A percentile compares a stretch with the other conserved stretches of the same genome.
These are phyloP conservation scores for Eristalis arbustorum DNA, from an alignment of 2,888 invertebrate genomes.

Conservation along the genomic window DNA sequence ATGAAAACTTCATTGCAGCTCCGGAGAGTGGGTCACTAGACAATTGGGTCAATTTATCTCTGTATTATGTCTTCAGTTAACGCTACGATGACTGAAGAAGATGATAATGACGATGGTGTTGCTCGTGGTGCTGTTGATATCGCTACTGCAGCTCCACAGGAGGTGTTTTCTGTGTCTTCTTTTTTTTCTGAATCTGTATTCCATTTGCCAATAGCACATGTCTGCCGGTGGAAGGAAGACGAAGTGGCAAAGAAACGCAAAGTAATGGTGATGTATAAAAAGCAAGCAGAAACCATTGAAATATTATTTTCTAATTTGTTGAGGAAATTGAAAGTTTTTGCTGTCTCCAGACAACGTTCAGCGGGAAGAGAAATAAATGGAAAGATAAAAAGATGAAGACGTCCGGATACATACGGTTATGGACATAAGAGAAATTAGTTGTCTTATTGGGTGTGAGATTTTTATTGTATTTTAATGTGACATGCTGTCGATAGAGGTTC, in stretches of 20 bases:
- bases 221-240: slow-evolving; percentile 30
- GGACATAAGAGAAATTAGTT: slow-evolving; percentile 47
- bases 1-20: slow-evolving; percentile 68
- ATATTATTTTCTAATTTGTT: slow-evolving; percentile 68
- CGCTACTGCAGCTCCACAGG: slow-evolving; percentile 28
- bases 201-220: slow-evolving; percentile 60
- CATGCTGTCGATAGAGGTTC: slow-evolving; percentile 9
- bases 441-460: slow-evolving; percentile 46
- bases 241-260: slow-evolving; percentile 19
- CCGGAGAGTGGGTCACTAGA: slow-evolving; percentile 71
- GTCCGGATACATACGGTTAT: slow-evolving; percentile 19
- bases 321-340: slow-evolving; percentile 69
- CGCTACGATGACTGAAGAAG: slow-evolving; percentile 42
- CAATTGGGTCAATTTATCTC: slow-evolving; percentile 71
- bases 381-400: slow-evolving; percentile 2
- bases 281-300: slow-evolving; percentile 60
- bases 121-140: slow-evolving; percentile 1
- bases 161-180: slow-evolving; percentile 58
- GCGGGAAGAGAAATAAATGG: neutral
- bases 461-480: slow-evolving; percentile 29
- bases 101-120: slow-evolving; percentile 27
- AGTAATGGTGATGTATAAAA: slow-evolving; percentile 39
- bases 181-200: slow-evolving; percentile 40
- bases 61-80: slow-evolving; percentile 67
- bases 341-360: neutral